Percentiles rank a stretch among this genome's conserved stretches.
Evolutionary conservation across 1,140 invertebrate genomes (phyloP).

Genomic region (Amyelois transitella): DNA sequence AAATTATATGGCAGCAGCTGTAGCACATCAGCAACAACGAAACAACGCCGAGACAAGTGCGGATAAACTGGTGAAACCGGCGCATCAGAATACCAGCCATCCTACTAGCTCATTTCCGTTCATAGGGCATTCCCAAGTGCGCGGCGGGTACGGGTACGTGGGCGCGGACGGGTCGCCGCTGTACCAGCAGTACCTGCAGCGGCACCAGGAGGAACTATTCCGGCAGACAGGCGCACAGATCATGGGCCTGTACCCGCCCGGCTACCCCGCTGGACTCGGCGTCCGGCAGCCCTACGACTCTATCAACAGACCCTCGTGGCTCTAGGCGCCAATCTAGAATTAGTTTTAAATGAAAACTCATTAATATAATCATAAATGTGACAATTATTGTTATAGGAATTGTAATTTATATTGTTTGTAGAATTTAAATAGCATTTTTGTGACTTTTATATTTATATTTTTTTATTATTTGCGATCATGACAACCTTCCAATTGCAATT

Average conservation of each 20-base stretch:
- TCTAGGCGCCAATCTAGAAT: conserved; percentile 31
- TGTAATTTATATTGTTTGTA: conserved; percentile 58
- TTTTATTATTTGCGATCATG: conserved; percentile 31
- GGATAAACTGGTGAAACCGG: conserved; percentile 70
- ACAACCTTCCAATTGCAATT: conserved; percentile 27
- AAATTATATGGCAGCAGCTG: conserved; percentile 75
- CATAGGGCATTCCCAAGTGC: conserved; percentile 70
- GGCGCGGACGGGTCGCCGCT: conserved; percentile 76
- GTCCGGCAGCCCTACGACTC: conserved; percentile 81
- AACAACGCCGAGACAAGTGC: conserved; percentile 44
- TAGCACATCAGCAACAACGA: conserved; percentile 67
- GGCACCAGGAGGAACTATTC: conserved; percentile 76
- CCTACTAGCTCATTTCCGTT: conserved; percentile 68
- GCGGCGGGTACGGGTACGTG: conserved; percentile 76
- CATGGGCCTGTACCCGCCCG: conserved; percentile 76
- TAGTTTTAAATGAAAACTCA: conserved; percentile 10
- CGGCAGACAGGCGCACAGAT: conserved; percentile 70
- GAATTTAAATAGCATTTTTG: conserved; percentile 35
- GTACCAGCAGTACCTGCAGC: conserved; percentile 81
- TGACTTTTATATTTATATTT: conserved; percentile 23
- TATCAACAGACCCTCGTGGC: conserved; percentile 76
- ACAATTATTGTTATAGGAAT: conserved; percentile 43
- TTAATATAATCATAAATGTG: conserved; percentile 32
- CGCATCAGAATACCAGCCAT: conserved; percentile 64
- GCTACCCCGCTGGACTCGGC: conserved; percentile 76